These are phyloP conservation scores for Andricus quercusramuli DNA, from an alignment of 2,888 invertebrate genomes.

Conservation along the genomic window DNA sequence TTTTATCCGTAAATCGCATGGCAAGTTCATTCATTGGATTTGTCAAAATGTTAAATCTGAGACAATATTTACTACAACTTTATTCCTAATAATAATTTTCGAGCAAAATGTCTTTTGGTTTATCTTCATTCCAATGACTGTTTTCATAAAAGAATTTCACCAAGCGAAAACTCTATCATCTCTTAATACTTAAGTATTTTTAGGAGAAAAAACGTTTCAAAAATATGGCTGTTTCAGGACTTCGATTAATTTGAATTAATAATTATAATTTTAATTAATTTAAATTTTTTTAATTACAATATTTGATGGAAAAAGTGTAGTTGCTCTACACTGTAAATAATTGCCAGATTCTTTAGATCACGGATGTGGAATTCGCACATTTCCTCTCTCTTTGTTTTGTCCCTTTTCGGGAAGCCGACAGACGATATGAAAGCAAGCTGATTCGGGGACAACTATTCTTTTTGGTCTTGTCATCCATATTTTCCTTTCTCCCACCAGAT, in stretches of 20 bases:
- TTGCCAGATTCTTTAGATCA: constrained; percentile 14
- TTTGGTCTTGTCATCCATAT: constrained; percentile 15
- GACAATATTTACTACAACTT: constrained; percentile 13
- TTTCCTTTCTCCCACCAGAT: constrained; percentile 2
- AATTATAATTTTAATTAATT: no score
- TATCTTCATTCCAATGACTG: neutral
- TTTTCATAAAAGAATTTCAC: neutral
- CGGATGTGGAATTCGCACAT: neutral
- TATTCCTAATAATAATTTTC: neutral
- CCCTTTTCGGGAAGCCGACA: constrained; percentile 4
- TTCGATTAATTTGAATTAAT: no score
- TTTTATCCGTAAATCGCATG: constrained; percentile 8
- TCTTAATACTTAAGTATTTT: neutral
- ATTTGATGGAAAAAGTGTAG: neutral
- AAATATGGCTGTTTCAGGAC: no score
- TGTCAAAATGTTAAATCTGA: neutral
- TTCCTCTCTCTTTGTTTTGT: neutral
- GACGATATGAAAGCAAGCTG: constrained; percentile 23
- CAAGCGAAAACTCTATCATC: neutral
- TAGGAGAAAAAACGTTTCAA: no score
- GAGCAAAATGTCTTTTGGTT: neutral
- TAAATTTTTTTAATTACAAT: neutral
- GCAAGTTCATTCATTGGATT: neutral
- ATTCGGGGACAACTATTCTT: constrained; percentile 24
- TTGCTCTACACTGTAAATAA: constrained; percentile 8